phyloP scores from a whole-genome alignment of 2,888 invertebrate genomes.

The Chymomyza amoena region DNA sequence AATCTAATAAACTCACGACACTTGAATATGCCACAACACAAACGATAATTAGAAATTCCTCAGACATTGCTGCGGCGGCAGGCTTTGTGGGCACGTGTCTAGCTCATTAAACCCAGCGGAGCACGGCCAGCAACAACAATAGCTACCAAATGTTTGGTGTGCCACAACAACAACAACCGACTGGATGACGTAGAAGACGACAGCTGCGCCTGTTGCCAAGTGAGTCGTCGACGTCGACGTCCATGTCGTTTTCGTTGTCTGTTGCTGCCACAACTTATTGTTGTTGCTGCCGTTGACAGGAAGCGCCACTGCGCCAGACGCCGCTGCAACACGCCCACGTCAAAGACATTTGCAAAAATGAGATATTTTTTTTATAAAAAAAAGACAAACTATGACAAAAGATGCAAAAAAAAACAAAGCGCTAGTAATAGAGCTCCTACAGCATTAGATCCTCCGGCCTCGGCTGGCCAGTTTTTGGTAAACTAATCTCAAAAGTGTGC shows the following conservation, averaged over 20 bases:
- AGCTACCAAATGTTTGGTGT: conserved; percentile 11
- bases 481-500: conserved; percentile 74
- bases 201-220: conserved; percentile 46
- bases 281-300: conserved; percentile 48
- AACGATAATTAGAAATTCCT: conserved; percentile 64
- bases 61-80: conserved; percentile 55
- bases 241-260: conserved; percentile 26
- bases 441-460: conserved; percentile 11
- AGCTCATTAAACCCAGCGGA: conserved; percentile 7
- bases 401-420: conserved; percentile 40
- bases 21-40: conserved; percentile 18
- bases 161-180: not conserved
- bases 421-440: conserved; percentile 12
- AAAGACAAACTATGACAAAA: conserved; percentile 56
- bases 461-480: conserved; percentile 35
- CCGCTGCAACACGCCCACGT: conserved; percentile 33
- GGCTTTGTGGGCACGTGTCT: conserved; percentile 65
- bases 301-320: conserved; percentile 68
- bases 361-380: conserved; percentile 2
- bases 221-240: conserved; percentile 10
- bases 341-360: conserved; percentile 28
- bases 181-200: conserved; percentile 11
- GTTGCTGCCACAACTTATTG: conserved; percentile 10
- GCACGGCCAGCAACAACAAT: conserved; percentile 30
- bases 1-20: not conserved